These are phyloP conservation scores for Poecile atricapillus DNA, from an alignment of 2,113 vertebrate species.

Conservation along the genomic window DNA sequence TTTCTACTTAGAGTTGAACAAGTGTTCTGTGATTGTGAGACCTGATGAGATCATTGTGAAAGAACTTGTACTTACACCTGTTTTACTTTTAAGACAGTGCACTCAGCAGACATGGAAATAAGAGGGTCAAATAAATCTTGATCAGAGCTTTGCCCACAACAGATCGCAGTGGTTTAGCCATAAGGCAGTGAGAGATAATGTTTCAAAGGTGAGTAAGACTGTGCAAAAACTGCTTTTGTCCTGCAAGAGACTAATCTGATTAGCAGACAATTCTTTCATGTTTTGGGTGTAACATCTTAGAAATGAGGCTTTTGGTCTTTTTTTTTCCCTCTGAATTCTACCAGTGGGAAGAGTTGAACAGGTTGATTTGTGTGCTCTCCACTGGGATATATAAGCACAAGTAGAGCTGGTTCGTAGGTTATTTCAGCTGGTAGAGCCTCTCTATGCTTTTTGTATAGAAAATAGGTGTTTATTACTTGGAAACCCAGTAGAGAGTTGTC, in stretches of 20 bases:
- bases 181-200: not conserved
- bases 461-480: constrained; percentile 54
- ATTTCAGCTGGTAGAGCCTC: constrained; percentile 20
- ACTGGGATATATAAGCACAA: not conserved
- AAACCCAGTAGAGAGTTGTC: constrained; percentile 40
- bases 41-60: not conserved
- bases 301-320: not conserved
- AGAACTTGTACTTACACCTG: not conserved
- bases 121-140: not conserved
- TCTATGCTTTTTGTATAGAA: not conserved
- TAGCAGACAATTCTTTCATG: not conserved
- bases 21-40: not conserved
- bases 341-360: not conserved
- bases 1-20: not conserved
- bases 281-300: not conserved
- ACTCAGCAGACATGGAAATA: not conserved
- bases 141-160: not conserved
- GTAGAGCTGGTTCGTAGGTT: not conserved
- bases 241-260: not conserved
- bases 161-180: not conserved
- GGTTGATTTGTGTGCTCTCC: not conserved
- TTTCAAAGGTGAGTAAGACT: constrained; percentile 32
- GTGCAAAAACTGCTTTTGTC: not conserved
- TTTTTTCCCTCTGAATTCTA: not conserved
- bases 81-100: not conserved